Evolutionary conservation across 2,888 invertebrate species (phyloP), one percentile per base, ranked within the genome.

Genomic region (Drosophila vallismaia): DNA sequence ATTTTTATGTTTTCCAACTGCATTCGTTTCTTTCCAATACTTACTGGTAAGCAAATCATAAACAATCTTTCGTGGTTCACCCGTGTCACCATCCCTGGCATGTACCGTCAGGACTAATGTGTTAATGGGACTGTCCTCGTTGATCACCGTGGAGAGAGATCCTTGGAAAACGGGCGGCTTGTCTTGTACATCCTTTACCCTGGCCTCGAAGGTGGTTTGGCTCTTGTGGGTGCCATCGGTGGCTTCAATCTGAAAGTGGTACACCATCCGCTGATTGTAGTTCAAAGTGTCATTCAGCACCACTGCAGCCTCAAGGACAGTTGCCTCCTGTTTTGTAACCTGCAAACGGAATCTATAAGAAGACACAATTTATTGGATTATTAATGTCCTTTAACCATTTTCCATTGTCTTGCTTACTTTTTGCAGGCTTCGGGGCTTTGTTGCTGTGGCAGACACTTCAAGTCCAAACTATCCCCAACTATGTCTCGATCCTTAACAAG

Each of bases 121-220:
- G 9, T 97, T 97, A 40, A 97, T 96, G 0, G 96, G 94, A 59
- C 95, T 96, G 85, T 97, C 96, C 90, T 97, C 97, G 26, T 94
- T 93, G 33, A 97, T 93, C 26, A 97, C 94, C 0, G 95, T 96
- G 10, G 95, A 95, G 57, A 97, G 92, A 0, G 96, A 94, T 0
- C 96, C 96, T 49, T 94, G 94, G 92, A 97, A 97, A 57, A 95
- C 94, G 0, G 97, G 97, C 0, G 97, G 96, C 0, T 95, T 95
- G 90, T 97, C 97, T 92, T 97, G 97, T 0, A 97, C 95, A 89
- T 97, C 97, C 68, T 94, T 93, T 0, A 98, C 95, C 74, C 95
- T 94, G 28, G 97, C 94, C 85, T 95, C 95, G 10, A 97, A 95
- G 51, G 94, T 94, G 0, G 95, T 94, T 9, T 94, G 94, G 0